Base-by-base conservation (phyloP, 1,140 invertebrate genomes). In the Nasonia vitripennis region DNA sequence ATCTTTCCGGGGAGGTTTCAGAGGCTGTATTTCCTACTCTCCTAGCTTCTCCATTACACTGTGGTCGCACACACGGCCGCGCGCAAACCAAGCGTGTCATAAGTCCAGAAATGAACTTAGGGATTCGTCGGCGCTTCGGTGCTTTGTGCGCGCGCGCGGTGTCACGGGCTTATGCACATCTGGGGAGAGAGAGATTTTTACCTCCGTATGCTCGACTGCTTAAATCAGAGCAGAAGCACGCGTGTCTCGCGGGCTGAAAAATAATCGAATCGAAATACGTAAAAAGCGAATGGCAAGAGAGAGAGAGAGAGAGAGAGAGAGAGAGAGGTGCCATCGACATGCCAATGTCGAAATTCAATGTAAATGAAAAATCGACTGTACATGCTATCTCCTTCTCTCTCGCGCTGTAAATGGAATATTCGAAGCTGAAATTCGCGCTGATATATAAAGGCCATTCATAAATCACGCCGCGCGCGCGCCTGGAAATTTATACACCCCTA, bases 1-100 rank as follows among this genome's bases (percentile, higher is more conserved):
- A 90, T 90, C 89, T 89, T 90, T 90, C 84, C 86, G 87, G 83
- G 86, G 77, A 14, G 51, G 51, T 62, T 62, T 62, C 55, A 83
- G 78, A 87, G 20, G 45, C 41, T 78, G 12, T 78, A 23, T n/a
- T 20, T 78, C 41, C 75, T 79, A 45, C 71, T 79, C 81, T 84
- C 81, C 82, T 51, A 62, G 73, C 83, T 81, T 81, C 81, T 83
- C 48, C 79, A 27, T 81, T 81, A 34, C 73, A 75, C 37, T 0
- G 7, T 45, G 5, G 17, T 27, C 17, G 34, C 37, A 9, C 17
- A n/a, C 17, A 62, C 37, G 12, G 37, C 9, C 17, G 5, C 7
- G 34, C 37, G 17, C 45, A 51, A 78, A 78, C 45, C 11, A 48
- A 78, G 75, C 75, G 45, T 51, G 75, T 78, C 75, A 78, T 78